Evolutionary conservation across 1,140 invertebrate genomes (phyloP), one percentile per base, ranked within the genome.

Genomic region (Drosophila trapezifrons): DNA sequence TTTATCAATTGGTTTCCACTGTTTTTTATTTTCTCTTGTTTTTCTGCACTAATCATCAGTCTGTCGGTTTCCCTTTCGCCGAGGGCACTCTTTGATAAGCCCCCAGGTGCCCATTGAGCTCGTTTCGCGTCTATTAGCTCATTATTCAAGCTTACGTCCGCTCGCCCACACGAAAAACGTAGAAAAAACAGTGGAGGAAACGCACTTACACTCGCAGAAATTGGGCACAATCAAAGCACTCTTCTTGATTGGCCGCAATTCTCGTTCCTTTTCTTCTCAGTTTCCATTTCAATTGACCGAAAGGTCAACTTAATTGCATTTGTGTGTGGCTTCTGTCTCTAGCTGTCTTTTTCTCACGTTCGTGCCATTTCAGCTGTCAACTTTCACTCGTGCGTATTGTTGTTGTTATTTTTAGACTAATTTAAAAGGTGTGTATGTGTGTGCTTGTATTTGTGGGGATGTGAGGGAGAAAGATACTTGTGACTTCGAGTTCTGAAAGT

Each of bases 231-330:
- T 59, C 32, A 52, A 45, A 22, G 64, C 65, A 57, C 73, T 77
- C 57, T 56, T 62, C 63, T 77, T 70, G 45, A 77, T 77, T 70
- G 57, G 59, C 52, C 60, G 40, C 40, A 56, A 77, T 77, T 45
- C 37, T 37, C 17, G 27, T 45, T 43, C 37, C 32, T 42, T 25
- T 37, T 37, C 45, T 32, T 32, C 40, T 42, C 15, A 35, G 32
- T 76, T 69, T 77, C 22, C 42, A 38, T 76, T 77, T 77, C 73
- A 77, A 77, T 77, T 77, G 74, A 46, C 64, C 37, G 51, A 70
- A 76, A 77, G 74, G 75, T 77, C 75, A 77, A 70, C 52, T 38
- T 70, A 55, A 69, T 77, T 77, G 64, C 49, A 69, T 45, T 55
- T 38, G 20, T 76, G 22, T 60, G 12, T 38, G 29, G 42, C 18